Evolutionary conservation across 2,797 vertebrate genomes (phyloP).

Genomic region (Chanos chanos): DNA sequence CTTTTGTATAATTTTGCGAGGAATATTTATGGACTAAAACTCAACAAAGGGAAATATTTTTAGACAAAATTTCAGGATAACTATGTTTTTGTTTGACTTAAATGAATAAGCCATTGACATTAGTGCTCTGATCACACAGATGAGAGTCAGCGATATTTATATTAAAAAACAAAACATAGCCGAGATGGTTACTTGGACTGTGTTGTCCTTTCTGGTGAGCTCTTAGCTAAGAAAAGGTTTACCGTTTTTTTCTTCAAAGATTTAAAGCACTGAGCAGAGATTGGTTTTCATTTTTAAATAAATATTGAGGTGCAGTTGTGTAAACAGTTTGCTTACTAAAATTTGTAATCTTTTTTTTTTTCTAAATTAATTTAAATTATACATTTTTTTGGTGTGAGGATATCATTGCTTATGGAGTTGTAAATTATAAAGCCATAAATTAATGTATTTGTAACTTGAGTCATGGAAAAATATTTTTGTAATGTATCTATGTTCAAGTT

Average conservation of each 20-base stretch:
- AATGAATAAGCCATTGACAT: slow-evolving; percentile 58
- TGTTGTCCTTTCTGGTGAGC: too few relatives aligned
- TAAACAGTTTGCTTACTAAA: slow-evolving; percentile 66
- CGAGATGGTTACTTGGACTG: slow-evolving; percentile 17
- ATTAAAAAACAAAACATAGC: slow-evolving; percentile 12
- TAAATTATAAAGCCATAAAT: slow-evolving; percentile 84
- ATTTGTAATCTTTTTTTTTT: slow-evolving; percentile 37
- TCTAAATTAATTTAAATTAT: slow-evolving; percentile 78
- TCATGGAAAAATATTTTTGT: slow-evolving; percentile 77
- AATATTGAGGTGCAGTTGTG: slow-evolving; percentile 59
- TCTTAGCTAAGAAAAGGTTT: slow-evolving; percentile 13
- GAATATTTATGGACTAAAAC: slow-evolving; percentile 72
- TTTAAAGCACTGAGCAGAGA: slow-evolving; percentile 78
- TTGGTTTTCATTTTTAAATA: slow-evolving; percentile 59
- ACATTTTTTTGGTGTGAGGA: slow-evolving; percentile 72
- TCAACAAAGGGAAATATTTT: slow-evolving; percentile 67
- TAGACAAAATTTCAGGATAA: slow-evolving; percentile 51
- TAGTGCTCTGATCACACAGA: slow-evolving; percentile 39
- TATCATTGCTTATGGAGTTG: slow-evolving; percentile 63
- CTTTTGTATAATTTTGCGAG: slow-evolving; percentile 54
- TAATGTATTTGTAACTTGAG: slow-evolving; percentile 81
- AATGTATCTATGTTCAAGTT: slow-evolving; percentile 76
- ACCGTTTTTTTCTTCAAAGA: slow-evolving; percentile 58
- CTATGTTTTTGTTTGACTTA: slow-evolving; percentile 53
- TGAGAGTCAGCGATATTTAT: slow-evolving; percentile 41